Conservation (phyloP, 2,888 invertebrate genomes). For the Dryadula phaetusa region DNA sequence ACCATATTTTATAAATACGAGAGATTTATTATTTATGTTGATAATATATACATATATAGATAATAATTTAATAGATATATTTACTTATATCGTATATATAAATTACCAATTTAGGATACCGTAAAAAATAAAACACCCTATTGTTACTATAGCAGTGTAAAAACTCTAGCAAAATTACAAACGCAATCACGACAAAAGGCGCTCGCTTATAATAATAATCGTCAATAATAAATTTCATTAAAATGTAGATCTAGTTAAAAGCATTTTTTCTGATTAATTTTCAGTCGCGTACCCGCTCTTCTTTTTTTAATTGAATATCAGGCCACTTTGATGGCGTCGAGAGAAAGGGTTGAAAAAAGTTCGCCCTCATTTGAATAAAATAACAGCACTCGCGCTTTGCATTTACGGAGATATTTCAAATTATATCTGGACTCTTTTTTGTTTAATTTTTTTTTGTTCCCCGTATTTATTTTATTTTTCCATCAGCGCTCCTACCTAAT, state of each 20-base stretch:
- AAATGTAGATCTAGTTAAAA: constrained; percentile 85
- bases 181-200: constrained; percentile 73
- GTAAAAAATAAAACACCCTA: not conserved
- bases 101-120: not conserved
- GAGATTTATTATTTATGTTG: too few relatives aligned
- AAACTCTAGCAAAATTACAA: constrained; percentile 51
- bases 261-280: constrained; percentile 85
- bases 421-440: constrained; percentile 82
- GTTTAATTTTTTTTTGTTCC: constrained; percentile 79
- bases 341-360: constrained; percentile 81
- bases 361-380: constrained; percentile 84
- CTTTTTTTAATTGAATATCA: constrained; percentile 85
- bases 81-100: not conserved
- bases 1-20: too few relatives aligned
- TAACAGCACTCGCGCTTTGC: constrained; percentile 84
- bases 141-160: constrained; percentile 16
- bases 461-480: constrained; percentile 84
- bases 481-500: constrained; percentile 82
- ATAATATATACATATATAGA: too few relatives aligned
- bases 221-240: constrained; percentile 85
- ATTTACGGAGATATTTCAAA: constrained; percentile 85
- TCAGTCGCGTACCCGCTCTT: constrained; percentile 80
- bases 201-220: constrained; percentile 78
- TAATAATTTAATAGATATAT: too few relatives aligned
- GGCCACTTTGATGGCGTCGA: constrained; percentile 83